Conservation (phyloP, 1,140 invertebrate genomes). For the Zaprionus capensis region DNA sequence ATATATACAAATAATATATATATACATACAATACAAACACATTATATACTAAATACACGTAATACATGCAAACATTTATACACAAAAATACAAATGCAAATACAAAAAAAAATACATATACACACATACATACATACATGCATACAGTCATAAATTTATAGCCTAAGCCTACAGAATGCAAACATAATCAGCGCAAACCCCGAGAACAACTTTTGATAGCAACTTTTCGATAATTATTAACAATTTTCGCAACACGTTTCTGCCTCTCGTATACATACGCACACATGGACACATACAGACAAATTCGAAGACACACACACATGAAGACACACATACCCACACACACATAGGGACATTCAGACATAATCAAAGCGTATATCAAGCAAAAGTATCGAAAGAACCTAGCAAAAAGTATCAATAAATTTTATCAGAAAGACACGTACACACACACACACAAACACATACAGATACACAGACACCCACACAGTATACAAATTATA, state of each 20-base stretch:
- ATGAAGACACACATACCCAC: conserved; percentile 45
- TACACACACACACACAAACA: conserved; percentile 28
- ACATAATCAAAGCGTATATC: conserved; percentile 62
- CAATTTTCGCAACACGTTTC: conserved; percentile 70
- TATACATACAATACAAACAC: conserved; percentile 44
- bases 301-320: conserved; percentile 22
- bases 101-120: conserved; percentile 52
- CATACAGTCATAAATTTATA: conserved; percentile 60
- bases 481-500: conserved; percentile 71
- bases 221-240: conserved; percentile 68
- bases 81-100: conserved; percentile 53
- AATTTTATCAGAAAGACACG: conserved; percentile 57
- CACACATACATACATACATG: conserved; percentile 49
- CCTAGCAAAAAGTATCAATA: conserved; percentile 59
- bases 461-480: conserved; percentile 27
- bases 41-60: conserved; percentile 46
- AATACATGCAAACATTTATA: conserved; percentile 36
- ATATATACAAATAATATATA: conserved; percentile 38
- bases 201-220: conserved; percentile 62
- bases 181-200: conserved; percentile 67
- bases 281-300: conserved; percentile 15
- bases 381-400: conserved; percentile 61
- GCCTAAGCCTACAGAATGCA: conserved; percentile 75
- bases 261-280: conserved; percentile 73
- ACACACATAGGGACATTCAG: conserved; percentile 47